Evolutionary conservation across 2,797 vertebrate species (phyloP), one percentile per base, ranked within the genome.

Genomic region (Prunella strophiata): DNA sequence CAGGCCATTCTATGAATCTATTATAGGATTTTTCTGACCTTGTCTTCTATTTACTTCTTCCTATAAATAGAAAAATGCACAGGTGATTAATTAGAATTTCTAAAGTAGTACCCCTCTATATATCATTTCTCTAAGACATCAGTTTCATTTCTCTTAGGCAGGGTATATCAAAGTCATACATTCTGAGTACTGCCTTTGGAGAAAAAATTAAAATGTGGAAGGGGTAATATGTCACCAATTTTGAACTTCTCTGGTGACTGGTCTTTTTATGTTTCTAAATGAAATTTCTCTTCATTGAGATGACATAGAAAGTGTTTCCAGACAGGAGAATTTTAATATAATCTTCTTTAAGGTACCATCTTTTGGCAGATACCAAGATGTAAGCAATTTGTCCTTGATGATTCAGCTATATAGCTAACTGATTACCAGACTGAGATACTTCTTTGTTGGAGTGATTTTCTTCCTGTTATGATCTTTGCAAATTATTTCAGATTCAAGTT

Each of bases 371-470:
- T 40, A 76, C 6, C 6, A 81, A 83, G 48, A 65, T 30, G 43
- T 9, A 80, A 42, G 22, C 38, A 83, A 85, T 89, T 93, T 85
- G 38, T 77, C 58, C 72, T 89, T 65, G 50, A 80, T 85, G 58
- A 94, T 58, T 82, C 72, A 94, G 57, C 84, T 89, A 16, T 32
- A 61, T 7, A 83, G 59, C 38, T 71, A 80, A 77, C 45, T 77
- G 77, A 93, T 92, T 67, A 87, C 22, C 45, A 87, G 38, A 66
- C 23, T 66, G 55, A 95, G 43, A 61, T 43, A 42, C 30, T 59
- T 94, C 30, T 59, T 94, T 85, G 25, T 88, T 82, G 58, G 50
- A 89, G 34, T 77, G 40, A 66, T 90, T 86, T 93, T 6, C 40
- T 91, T 88, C 61, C 57, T 68, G 30, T 67, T 85, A 76, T 40